phyloP scores from a whole-genome alignment of 2,113 vertebrate genomes.

The Eublepharis macularius region DNA sequence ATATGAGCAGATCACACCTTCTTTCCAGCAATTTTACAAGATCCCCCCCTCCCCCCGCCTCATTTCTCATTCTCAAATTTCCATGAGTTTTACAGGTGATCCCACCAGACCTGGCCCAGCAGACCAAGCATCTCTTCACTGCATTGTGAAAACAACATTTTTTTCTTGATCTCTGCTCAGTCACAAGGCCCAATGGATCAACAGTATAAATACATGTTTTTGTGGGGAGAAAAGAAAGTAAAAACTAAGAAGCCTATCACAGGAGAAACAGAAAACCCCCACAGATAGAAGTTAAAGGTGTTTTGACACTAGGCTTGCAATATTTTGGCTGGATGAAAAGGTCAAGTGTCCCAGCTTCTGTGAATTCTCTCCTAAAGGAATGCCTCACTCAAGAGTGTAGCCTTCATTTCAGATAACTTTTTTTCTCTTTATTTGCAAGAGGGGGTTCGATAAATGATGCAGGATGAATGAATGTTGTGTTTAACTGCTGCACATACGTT shows the following conservation, averaged over 20 bases:
- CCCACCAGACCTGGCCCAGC: not conserved
- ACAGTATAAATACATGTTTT: not conserved
- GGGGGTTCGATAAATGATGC: not conserved
- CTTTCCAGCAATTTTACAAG: not conserved
- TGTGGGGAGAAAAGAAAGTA: not conserved
- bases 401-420: not conserved
- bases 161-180: not conserved
- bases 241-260: slow-evolving; percentile 7
- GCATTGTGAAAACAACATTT: not conserved
- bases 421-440: not conserved
- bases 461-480: not conserved
- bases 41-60: too few species aligned
- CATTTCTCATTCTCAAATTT: not conserved
- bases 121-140: slow-evolving; percentile 19
- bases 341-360: not conserved
- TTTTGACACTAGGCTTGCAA: slow-evolving; percentile 3
- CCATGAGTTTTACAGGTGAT: not conserved
- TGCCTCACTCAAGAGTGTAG: not conserved
- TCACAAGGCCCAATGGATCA: not conserved
- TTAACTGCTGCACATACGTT: not conserved
- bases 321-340: not conserved
- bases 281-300: not conserved
- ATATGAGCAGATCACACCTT: not conserved
- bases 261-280: not conserved
- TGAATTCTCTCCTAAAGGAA: not conserved